phyloP scores from a whole-genome alignment of 2,797 vertebrate genomes.

The Spheniscus humboldti region DNA sequence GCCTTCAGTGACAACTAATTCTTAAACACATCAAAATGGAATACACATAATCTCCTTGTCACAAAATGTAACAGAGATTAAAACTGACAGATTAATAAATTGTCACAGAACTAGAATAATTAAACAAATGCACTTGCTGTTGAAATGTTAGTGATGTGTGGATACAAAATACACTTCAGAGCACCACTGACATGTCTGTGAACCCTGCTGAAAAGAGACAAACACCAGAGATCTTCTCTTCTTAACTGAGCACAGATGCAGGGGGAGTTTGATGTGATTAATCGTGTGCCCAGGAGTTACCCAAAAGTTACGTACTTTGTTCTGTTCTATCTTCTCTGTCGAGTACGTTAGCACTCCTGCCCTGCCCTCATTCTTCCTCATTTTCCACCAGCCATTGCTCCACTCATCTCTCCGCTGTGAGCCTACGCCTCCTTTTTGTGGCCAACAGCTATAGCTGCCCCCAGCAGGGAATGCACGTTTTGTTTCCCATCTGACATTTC shows the following conservation, averaged over 20 bases:
- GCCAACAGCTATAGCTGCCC: background rate
- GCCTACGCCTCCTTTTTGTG: background rate
- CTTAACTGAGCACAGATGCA: background rate
- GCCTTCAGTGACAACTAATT: constrained; percentile 7
- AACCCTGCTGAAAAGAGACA: background rate
- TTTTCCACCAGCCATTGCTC: background rate
- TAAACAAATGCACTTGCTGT: constrained; percentile 6
- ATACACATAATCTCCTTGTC: constrained; percentile 9
- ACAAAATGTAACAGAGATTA: background rate
- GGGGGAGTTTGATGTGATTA: background rate
- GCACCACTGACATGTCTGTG: background rate
- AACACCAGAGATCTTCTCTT: background rate
- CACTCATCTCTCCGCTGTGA: background rate
- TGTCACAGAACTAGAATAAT: constrained; percentile 13
- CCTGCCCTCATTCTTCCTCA: background rate
- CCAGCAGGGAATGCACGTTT: background rate
- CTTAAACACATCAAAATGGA: constrained; percentile 25
- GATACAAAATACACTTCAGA: background rate
- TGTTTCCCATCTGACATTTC: background rate
- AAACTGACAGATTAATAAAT: constrained; percentile 12
- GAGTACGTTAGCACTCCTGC: background rate
- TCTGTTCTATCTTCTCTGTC: background rate
- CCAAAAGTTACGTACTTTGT: background rate
- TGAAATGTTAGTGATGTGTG: background rate
- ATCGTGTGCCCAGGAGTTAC: background rate